phyloP scores from a whole-genome alignment of 2,113 vertebrate species.

The Fregetta grallaria region DNA sequence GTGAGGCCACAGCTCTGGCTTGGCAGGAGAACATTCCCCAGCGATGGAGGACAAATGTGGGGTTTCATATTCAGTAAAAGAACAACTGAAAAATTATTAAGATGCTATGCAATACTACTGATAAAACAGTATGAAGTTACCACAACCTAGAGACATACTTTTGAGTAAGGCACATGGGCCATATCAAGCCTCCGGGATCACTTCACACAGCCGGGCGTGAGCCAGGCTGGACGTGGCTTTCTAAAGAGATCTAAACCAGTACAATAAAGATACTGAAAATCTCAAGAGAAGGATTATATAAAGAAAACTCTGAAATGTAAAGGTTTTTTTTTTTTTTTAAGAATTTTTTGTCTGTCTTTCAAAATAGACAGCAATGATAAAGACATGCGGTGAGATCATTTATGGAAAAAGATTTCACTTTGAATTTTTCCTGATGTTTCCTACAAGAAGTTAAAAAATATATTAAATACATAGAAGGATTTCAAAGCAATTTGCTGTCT shows the following conservation, averaged over 20 bases:
- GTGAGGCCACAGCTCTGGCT: neutral
- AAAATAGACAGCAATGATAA: neutral
- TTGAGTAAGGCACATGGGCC: neutral
- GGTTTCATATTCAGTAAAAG: neutral
- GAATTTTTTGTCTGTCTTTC: neutral
- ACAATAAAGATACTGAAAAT: neutral
- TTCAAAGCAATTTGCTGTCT: neutral
- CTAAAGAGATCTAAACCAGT: neutral
- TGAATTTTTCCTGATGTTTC: neutral
- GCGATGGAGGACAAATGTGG: fast-evolving
- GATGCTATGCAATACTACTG: neutral
- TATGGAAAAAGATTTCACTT: neutral
- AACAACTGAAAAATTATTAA: neutral
- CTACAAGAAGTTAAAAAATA: neutral
- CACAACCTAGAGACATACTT: neutral
- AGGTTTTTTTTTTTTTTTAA: neutral
- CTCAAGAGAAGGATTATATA: neutral
- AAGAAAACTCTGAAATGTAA: neutral
- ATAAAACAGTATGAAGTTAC: neutral
- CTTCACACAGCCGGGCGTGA: fast-evolving
- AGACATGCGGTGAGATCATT: neutral
- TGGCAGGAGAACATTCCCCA: neutral
- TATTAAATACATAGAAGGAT: fast-evolving
- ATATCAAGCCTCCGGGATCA: fast-evolving
- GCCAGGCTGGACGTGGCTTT: neutral